These are phyloP conservation scores for Mesopsocus fuscifrons DNA, from an alignment of 2,888 invertebrate genomes.

Conservation along the genomic window DNA sequence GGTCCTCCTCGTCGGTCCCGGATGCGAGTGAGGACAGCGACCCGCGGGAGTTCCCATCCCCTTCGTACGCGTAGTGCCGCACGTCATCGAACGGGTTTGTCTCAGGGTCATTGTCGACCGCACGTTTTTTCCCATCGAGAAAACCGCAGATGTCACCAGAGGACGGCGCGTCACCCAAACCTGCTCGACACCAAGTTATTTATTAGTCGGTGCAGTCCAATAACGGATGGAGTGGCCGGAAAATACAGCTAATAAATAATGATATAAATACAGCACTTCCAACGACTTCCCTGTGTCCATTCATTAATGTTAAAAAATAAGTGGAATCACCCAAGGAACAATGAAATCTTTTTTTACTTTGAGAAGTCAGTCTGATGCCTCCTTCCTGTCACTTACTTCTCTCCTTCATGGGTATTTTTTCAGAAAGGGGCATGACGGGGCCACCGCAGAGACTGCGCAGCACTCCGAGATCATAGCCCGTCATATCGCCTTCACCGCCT, in stretches of 20 bases:
- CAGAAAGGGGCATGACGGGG: conserved; percentile 16
- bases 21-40: conserved; percentile 84
- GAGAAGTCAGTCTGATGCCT: too few species aligned
- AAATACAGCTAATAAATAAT: too few species aligned
- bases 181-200: conserved; percentile 20
- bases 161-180: conserved; percentile 41
- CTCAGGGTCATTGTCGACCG: conserved; percentile 79
- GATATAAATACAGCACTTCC: too few species aligned
- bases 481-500: conserved; percentile 88
- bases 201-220: neutral
- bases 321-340: too few species aligned
- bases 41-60: conserved; percentile 82
- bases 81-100: conserved; percentile 91
- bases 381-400: too few species aligned
- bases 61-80: conserved; percentile 94
- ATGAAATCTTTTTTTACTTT: too few species aligned
- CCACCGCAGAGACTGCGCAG: conserved; percentile 45
- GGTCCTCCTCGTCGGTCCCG: conserved; percentile 76
- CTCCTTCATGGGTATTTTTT: conserved; percentile 15
- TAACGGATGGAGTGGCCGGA: too few species aligned
- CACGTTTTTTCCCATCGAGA: conserved; percentile 72
- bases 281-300: too few species aligned
- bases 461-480: conserved; percentile 75
- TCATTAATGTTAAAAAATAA: too few species aligned
- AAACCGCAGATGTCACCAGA: conserved; percentile 63